phyloP scores from a whole-genome alignment of 2,113 vertebrate genomes.

The Myotis lucifugus region DNA sequence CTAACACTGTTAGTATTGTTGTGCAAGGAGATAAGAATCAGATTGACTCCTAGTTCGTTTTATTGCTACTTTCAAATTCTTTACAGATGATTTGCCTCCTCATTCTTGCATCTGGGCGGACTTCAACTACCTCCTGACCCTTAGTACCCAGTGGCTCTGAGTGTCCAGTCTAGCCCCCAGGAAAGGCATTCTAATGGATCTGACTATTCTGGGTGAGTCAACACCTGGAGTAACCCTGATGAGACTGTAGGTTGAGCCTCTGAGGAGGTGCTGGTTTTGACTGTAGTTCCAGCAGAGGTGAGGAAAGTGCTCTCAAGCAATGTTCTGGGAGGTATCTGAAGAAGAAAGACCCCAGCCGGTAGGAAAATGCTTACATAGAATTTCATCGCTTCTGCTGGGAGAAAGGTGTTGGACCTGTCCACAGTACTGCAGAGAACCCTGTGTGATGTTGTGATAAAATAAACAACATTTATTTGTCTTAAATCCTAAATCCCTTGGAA shows the following conservation, averaged over 20 bases:
- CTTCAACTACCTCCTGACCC: background rate
- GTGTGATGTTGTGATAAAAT: background rate
- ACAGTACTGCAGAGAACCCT: background rate
- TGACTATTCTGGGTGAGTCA: background rate
- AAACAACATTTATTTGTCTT: background rate
- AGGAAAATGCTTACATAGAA: background rate
- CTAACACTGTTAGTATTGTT: background rate
- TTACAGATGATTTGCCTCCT: background rate
- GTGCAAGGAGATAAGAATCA: background rate
- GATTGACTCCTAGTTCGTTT: background rate
- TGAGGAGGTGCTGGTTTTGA: background rate
- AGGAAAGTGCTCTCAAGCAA: background rate
- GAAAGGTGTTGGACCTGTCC: background rate
- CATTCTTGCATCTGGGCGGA: background rate
- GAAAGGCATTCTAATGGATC: background rate
- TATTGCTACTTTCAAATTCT: background rate
- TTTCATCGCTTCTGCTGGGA: background rate
- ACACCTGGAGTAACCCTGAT: background rate
- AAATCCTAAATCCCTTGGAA: background rate
- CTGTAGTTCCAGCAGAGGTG: background rate
- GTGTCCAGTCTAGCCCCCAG: background rate
- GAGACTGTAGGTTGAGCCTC: background rate
- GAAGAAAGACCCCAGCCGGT: background rate
- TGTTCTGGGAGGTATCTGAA: background rate
- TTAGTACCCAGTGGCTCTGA: background rate